Base-by-base conservation (phyloP, 2,888 invertebrate species). In the Hypsopygia costalis region DNA sequence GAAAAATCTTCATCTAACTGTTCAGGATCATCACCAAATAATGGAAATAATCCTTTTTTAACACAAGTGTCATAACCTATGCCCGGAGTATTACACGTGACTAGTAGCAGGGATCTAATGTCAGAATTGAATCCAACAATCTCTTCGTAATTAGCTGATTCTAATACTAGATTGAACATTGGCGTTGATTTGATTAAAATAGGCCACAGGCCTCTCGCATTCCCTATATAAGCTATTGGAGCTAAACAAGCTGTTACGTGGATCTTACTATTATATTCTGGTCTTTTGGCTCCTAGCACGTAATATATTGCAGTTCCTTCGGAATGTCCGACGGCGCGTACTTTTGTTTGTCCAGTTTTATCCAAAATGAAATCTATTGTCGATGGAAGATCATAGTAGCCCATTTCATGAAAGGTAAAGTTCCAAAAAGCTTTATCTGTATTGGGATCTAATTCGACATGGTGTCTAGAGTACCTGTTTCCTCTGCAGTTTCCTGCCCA, bases 281-380 rank as follows among this genome's bases (percentile, higher is more conserved):
- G 90, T 11, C 62, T 59, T 12, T 77, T 70, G 0, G 90, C 79
- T 0, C 79, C 71, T 62, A 91, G 74, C 0, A 91, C 82, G 49
- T 78, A 91, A 49, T 89, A 90, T 8, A 70, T 52, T 0, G 91
- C 90, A 0, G 91, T 90, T 0, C 94, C 95, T 60, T 88, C 81
- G 0, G 94, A 94, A 62, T 93, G 93, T 0, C 93, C 94, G 10
- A 92, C 66, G 58, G 92, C 91, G 44, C 89, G 89, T 0, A 94
- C 44, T 34, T 90, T 70, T 1, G 78, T 45, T 22, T 86, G 76
- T 0, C 87, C 81, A 0, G 93, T 93, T 1, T 44, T 31, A 0
- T 52, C 34, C 3, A 71, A 34, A 1, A 73, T 43, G 12, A 47
- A 56, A 34, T 76, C 70, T 6, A 75, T 90, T 69, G 89, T 91